Base-by-base conservation (phyloP, 2,797 vertebrate species). In the Ctenochaetus hawaiiensis region DNA sequence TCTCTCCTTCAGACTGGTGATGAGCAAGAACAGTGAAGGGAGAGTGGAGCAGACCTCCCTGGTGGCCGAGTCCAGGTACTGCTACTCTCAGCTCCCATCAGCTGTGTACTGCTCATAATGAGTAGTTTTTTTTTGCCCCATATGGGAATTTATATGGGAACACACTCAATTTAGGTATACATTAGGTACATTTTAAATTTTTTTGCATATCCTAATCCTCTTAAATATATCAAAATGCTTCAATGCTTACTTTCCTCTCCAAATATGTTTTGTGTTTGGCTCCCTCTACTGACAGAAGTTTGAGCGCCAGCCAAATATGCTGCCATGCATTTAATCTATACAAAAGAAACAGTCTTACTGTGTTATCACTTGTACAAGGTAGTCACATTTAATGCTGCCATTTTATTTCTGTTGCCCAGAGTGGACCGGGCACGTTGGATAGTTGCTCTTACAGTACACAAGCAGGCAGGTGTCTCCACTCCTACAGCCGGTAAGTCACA, bases 341-440 rank as follows among this genome's bases (percentile, higher is more conserved):
- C 34, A 49, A 6, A 9, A 53, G 20, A 72, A 72, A 34, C 12
- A 16, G 13, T 59, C 4, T 44, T 63, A 12, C 9, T 30, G 57
- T 49, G 2, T 41, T 2, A 18, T 51, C 26, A 43, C 12, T 9
- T 3, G 14, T 43, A 47, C 23, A 47, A 9, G 39, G 7, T n/a
- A 26, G 30, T 72, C 5, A 1, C 53, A 11, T 45, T 51, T 66
- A 37, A 78, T 12, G 0, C 0, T 53, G 11, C 9, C 53, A 12
- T 77, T 57, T 67, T 53, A n/a, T 71, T 22, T 77, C 72, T 20
- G 52, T 56, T 66, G 20, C 53, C 12, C 73, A 98, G 98, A 94
- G 95, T 96, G n/a, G 97, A 98, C 80, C 93, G 96, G 0, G 97
- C 97, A 0, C 95, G 97, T 0, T 99, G 98, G 98, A 95, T 98